These are phyloP conservation scores for Epizoanthus fatuus DNA, from an alignment of 92 coral and sea anemone species.

Conservation along the genomic window DNA sequence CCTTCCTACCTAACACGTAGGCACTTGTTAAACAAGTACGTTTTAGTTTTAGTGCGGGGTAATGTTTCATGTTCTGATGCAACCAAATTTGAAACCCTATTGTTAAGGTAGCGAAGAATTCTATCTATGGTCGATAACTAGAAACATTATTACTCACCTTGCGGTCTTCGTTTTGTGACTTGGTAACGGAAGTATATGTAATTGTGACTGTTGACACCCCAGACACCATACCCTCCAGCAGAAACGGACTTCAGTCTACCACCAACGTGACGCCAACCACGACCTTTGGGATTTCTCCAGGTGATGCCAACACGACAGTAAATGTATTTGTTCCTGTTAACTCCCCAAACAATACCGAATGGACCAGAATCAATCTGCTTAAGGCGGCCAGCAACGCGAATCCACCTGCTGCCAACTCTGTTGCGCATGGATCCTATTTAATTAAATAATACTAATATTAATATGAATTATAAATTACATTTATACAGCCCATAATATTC, in stretches of 20 bases:
- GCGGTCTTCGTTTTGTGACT: constrained; percentile 12
- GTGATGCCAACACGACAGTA: constrained; percentile 61
- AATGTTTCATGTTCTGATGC: too few species aligned
- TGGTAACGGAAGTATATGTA: constrained; percentile 37
- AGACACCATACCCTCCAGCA: constrained; percentile 18
- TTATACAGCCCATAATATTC: too few species aligned
- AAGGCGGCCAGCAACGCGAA: constrained; percentile 16
- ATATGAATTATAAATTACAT: neutral
- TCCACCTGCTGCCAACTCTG: constrained; percentile 24
- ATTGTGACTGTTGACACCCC: constrained; percentile 34
- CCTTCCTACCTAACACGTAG: neutral
- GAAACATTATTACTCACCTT: neutral
- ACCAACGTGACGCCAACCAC: constrained; percentile 10
- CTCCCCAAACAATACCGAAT: constrained; percentile 44
- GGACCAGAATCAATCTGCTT: constrained; percentile 66
- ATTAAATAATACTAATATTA: neutral
- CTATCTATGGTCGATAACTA: too few species aligned
- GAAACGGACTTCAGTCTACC: constrained; percentile 16
- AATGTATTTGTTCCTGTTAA: constrained; percentile 21
- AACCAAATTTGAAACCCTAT: too few species aligned
- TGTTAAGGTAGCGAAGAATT: too few species aligned
- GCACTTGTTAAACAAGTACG: neutral
- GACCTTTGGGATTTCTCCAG: constrained; percentile 24
- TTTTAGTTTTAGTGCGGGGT: too few species aligned
- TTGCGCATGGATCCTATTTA: constrained; percentile 31